phyloP scores from a whole-genome alignment of 92 coral and sea anemone genomes.

The Parazoanthus swiftii region DNA sequence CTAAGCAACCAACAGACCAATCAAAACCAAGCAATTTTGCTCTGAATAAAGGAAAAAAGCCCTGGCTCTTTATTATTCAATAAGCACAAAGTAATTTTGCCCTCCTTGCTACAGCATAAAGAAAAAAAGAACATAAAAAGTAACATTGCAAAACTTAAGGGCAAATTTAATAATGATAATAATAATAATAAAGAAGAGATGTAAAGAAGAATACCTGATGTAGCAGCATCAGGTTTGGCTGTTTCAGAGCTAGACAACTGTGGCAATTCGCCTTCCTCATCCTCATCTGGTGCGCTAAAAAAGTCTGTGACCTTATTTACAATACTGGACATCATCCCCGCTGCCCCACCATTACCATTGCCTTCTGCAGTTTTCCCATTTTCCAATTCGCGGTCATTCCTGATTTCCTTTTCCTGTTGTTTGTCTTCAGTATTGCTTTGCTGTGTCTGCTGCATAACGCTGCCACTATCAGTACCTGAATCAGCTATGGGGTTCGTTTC shows the following conservation, averaged over 20 bases:
- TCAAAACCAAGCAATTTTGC: too few relatives aligned
- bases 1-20: too few relatives aligned
- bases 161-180: too few relatives aligned
- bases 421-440: conserved; percentile 2
- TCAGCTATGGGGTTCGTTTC: background rate
- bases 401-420: background rate
- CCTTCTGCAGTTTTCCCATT: background rate
- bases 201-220: conserved; percentile 20
- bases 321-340: conserved; percentile 41
- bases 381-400: background rate
- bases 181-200: too few relatives aligned
- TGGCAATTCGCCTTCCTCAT: conserved; percentile 20
- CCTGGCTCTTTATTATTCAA: too few relatives aligned
- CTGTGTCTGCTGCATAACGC: background rate
- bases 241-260: conserved; percentile 30
- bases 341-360: conserved; percentile 40
- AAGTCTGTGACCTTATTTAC: conserved; percentile 44
- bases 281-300: conserved; percentile 36
- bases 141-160: too few relatives aligned
- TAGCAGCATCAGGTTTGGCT: conserved; percentile 18
- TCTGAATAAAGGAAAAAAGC: too few relatives aligned
- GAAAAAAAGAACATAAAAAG: too few relatives aligned
- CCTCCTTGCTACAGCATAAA: too few relatives aligned
- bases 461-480: conserved; percentile 28
- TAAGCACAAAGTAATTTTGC: too few relatives aligned